phyloP scores from a whole-genome alignment of 2,888 invertebrate species.

The Latrodectus hesperus region DNA sequence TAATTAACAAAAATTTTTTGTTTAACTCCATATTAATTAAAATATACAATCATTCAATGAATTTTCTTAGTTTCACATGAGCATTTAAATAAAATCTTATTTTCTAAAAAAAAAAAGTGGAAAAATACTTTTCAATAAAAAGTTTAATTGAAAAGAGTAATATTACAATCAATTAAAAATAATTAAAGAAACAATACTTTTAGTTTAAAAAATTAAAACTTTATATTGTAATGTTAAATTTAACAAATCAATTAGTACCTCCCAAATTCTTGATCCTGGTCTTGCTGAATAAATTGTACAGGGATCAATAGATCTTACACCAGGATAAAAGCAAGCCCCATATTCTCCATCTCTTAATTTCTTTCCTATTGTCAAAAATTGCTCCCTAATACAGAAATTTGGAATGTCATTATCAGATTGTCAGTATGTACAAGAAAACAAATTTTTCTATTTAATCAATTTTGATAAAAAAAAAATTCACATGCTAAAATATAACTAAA shows the following conservation, averaged over 20 bases:
- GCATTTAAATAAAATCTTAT: too few relatives aligned
- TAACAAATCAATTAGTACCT: slow-evolving; percentile 36
- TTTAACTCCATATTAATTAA: too few relatives aligned
- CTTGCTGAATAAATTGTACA: slow-evolving; percentile 67
- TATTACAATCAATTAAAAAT: background rate
- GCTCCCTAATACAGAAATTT: slow-evolving; percentile 37
- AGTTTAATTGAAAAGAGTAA: background rate
- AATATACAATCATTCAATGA: too few relatives aligned
- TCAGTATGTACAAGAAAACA: too few relatives aligned
- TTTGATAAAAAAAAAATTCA: too few relatives aligned
- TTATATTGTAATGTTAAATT: background rate
- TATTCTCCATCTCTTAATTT: slow-evolving; percentile 69
- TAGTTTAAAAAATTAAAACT: background rate
- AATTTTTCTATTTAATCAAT: too few relatives aligned
- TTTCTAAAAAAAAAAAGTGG: too few relatives aligned
- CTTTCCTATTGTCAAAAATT: slow-evolving; percentile 66
- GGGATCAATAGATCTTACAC: slow-evolving; percentile 56
- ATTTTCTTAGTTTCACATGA: too few relatives aligned
- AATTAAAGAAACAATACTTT: background rate
- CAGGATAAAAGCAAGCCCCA: slow-evolving; percentile 70
- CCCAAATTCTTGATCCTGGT: slow-evolving; percentile 69
- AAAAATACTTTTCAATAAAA: too few relatives aligned
- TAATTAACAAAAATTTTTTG: too few relatives aligned
- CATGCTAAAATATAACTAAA: too few relatives aligned
- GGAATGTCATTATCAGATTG: too few relatives aligned